A percentile compares a stretch with the other conserved stretches of the same genome.
phyloP scores from a whole-genome alignment of 2,797 vertebrate genomes.

The Danio albolineatus region DNA sequence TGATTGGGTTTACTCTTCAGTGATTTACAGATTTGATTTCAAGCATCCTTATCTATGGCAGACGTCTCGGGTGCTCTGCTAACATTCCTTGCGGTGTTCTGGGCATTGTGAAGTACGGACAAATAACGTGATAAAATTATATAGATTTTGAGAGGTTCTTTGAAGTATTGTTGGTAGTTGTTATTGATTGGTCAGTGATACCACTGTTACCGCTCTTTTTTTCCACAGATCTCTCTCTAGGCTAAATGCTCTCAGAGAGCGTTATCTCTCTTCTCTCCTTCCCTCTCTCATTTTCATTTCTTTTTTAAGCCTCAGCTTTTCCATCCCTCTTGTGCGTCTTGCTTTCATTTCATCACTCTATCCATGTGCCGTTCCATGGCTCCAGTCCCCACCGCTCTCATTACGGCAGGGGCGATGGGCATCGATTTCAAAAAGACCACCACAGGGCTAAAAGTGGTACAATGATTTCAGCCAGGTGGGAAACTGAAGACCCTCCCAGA shows the following conservation, averaged over 20 bases:
- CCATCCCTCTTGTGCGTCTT: slow-evolving; percentile 28
- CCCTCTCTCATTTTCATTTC: slow-evolving; percentile 22
- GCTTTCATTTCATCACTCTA: slow-evolving; percentile 33
- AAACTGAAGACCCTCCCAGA: slow-evolving; percentile 48
- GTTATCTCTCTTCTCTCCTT: slow-evolving; percentile 31
- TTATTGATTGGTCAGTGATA: slow-evolving; percentile 51
- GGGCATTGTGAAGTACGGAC: slow-evolving; percentile 27
- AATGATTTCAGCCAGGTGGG: slow-evolving; percentile 57
- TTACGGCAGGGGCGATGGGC: slow-evolving; percentile 49
- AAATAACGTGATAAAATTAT: slow-evolving; percentile 49
- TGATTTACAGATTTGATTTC: slow-evolving; percentile 49
- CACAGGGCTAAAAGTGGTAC: slow-evolving; percentile 58
- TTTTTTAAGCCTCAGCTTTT: slow-evolving; percentile 27
- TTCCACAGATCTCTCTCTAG: slow-evolving; percentile 55
- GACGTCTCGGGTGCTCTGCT: slow-evolving; percentile 23
- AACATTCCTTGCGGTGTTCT: slow-evolving; percentile 12
- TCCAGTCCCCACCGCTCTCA: slow-evolving; percentile 41
- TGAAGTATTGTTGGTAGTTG: slow-evolving; percentile 46
- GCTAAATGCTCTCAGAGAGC: slow-evolving; percentile 59
- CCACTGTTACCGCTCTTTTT: slow-evolving; percentile 58
- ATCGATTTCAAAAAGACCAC: slow-evolving; percentile 59
- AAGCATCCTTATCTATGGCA: slow-evolving; percentile 39
- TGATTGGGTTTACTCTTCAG: slow-evolving; percentile 42
- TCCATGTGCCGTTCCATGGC: not conserved
- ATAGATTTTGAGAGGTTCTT: slow-evolving; percentile 53